Evolutionary conservation across 2,797 vertebrate species (phyloP).

Genomic region (Periophthalmus magnuspinnatus): DNA sequence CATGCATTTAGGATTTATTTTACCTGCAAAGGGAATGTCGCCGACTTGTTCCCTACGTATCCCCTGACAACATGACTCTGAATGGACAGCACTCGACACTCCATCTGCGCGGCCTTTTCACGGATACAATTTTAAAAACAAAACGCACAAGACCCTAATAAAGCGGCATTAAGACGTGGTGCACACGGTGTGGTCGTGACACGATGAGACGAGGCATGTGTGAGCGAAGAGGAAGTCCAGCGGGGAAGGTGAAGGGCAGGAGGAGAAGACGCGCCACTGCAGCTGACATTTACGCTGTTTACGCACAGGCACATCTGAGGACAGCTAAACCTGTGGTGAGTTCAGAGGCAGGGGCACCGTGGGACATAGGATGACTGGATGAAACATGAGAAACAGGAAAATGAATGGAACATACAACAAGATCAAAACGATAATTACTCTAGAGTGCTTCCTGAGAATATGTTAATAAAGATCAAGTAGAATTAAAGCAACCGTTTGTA

Average conservation of each 20-base stretch:
- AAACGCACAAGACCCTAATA: neutral
- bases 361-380: slow-evolving; percentile 5
- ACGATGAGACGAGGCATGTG: slow-evolving; percentile 14
- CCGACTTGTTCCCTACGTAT: slow-evolving; percentile 94
- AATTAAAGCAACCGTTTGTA: neutral
- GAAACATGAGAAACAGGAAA: too few relatives aligned
- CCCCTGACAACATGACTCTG: slow-evolving; percentile 97
- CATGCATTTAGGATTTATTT: slow-evolving; percentile 12
- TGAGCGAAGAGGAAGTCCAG: slow-evolving; percentile 19
- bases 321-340: slow-evolving; percentile 40
- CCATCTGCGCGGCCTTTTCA: slow-evolving; percentile 51
- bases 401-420: neutral
- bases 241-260: slow-evolving; percentile 26
- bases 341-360: slow-evolving; percentile 2
- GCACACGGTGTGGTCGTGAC: neutral
- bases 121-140: slow-evolving; percentile 2
- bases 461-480: neutral
- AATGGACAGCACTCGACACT: slow-evolving; percentile 91
- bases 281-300: slow-evolving; percentile 37
- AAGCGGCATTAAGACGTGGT: slow-evolving; percentile 15
- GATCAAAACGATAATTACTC: too few relatives aligned
- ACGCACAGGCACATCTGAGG: slow-evolving; percentile 46
- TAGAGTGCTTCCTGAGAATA: neutral
- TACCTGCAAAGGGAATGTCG: slow-evolving; percentile 93
- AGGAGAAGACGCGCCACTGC: slow-evolving; percentile 2